Evolutionary conservation across 2,113 vertebrate genomes (phyloP), one percentile per base, ranked within the genome.

Genomic region (Antechinus stuartii): DNA sequence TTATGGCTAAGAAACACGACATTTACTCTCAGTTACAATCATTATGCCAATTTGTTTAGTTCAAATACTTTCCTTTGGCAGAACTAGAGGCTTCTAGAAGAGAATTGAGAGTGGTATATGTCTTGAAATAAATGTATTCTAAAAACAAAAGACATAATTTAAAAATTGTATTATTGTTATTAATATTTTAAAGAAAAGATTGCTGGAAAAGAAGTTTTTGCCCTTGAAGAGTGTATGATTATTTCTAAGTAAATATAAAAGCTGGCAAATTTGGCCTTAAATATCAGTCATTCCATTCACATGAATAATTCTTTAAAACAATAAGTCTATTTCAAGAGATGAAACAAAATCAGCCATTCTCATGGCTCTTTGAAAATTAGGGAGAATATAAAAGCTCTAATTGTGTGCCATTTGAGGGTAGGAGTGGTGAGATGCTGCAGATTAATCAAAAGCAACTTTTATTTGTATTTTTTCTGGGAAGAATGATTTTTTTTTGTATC

Each of bases 261-360:
- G 90, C 90, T 90, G 49, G 49, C 47, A 90, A 27, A 90, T 90
- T 50, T 52, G 26, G 90, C 47, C 90, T 49, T 50, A 90, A 90
- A 90, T 52, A 50, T 90, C 90, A 47, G 49, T 90, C 90, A 47
- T 52, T 90, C 49, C 90, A 90, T 90, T 90, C 90, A 49, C 90
- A 90, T 90, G 90, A 90, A 47, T 90, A 90, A 52, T 47, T 90
- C 47, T 90, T 90, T 50, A 52, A 90, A 47, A 90, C 90, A 90
- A 90, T 90, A 90, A 52, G 24, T 90, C 89, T 90, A 49, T 90
- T 90, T 52, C 46, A 49, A 52, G 90, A 47, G 49, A 50, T 52
- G 90, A 49, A 90, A 52, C 90, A 47, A 90, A 90, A 90, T 90
- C 90, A 90, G 46, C 25, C 90, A 50, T 90, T 52, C 90, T 84